Evolutionary conservation across 2,888 invertebrate genomes (phyloP).

Genomic region (Myathropa florea): DNA sequence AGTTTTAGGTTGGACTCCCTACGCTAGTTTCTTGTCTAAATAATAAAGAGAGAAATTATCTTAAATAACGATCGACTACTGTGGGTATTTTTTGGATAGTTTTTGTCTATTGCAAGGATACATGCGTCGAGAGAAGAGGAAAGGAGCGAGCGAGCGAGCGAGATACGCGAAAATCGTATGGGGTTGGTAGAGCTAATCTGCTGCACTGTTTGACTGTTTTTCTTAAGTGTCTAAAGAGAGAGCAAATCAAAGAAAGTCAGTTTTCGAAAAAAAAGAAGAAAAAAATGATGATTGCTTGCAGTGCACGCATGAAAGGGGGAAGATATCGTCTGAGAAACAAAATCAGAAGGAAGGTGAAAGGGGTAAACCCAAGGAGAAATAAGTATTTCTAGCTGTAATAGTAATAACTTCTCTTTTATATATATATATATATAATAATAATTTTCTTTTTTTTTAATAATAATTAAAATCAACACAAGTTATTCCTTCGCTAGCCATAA

Average conservation of each 20-base stretch:
- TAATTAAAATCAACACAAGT: conserved; percentile 67
- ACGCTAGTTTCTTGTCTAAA: conserved; percentile 36
- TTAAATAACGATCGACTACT: conserved; percentile 10
- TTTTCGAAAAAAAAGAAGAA: too few relatives aligned
- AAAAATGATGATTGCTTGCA: not conserved
- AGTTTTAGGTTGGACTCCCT: conserved; percentile 48
- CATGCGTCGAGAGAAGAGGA: not conserved
- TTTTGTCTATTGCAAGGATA: not conserved
- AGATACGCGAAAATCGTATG: not conserved
- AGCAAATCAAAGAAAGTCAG: not conserved
- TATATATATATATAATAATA: conserved; percentile 49
- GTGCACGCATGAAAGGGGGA: not conserved
- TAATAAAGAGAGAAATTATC: conserved; percentile 27
- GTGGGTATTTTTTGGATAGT: not conserved
- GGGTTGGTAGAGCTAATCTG: not conserved
- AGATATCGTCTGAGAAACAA: not conserved
- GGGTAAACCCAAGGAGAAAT: conserved; percentile 18
- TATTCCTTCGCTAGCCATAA: conserved; percentile 79
- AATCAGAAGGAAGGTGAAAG: too few relatives aligned
- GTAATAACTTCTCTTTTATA: conserved; percentile 62
- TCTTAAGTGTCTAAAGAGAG: not conserved
- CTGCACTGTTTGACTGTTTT: not conserved
- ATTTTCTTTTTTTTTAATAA: conserved; percentile 48
- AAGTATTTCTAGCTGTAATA: conserved; percentile 55
- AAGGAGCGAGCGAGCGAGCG: not conserved